Conservation (phyloP, 1,140 invertebrate species). For the Trigoniulus corallinus region DNA sequence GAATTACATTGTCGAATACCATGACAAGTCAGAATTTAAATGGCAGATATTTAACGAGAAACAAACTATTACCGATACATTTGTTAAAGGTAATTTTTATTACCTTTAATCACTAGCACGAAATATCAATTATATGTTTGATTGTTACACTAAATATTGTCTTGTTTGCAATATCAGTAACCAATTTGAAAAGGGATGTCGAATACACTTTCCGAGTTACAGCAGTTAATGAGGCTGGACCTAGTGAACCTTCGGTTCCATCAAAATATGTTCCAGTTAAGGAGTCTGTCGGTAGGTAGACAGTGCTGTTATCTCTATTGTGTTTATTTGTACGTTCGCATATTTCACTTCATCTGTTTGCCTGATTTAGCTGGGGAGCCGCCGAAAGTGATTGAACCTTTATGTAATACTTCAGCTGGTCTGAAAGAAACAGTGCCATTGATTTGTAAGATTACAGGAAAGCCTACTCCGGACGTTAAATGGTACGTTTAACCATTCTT, state of each 20-base stretch:
- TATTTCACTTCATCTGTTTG: constrained; percentile 1
- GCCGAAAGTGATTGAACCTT: constrained; percentile 40
- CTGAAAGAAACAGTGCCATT: constrained; percentile 43
- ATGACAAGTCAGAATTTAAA: constrained; percentile 36
- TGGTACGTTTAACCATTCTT: constrained; percentile 45
- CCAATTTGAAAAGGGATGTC: constrained; percentile 44
- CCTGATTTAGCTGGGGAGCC: constrained; percentile 24
- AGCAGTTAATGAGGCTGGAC: constrained; percentile 55
- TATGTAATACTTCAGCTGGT: constrained; percentile 38
- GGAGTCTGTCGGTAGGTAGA: constrained; percentile 1
- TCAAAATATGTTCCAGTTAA: constrained; percentile 10
- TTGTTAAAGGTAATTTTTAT: constrained; percentile 27
- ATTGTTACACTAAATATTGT: neutral
- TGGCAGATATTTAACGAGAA: constrained; percentile 43
- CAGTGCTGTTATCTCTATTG: neutral
- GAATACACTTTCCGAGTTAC: constrained; percentile 53
- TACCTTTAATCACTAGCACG: neutral
- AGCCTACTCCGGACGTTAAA: constrained; percentile 60
- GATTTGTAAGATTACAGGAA: constrained; percentile 57
- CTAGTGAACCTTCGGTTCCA: constrained; percentile 21
- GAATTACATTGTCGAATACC: constrained; percentile 56
- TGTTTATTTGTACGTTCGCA: constrained; percentile 2
- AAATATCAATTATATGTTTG: neutral
- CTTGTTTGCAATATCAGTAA: constrained; percentile 23
- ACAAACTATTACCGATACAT: constrained; percentile 40